Evolutionary conservation across 1,140 invertebrate genomes (phyloP), one percentile per base, ranked within the genome.

Genomic region (Dendrolimus kikuchii): DNA sequence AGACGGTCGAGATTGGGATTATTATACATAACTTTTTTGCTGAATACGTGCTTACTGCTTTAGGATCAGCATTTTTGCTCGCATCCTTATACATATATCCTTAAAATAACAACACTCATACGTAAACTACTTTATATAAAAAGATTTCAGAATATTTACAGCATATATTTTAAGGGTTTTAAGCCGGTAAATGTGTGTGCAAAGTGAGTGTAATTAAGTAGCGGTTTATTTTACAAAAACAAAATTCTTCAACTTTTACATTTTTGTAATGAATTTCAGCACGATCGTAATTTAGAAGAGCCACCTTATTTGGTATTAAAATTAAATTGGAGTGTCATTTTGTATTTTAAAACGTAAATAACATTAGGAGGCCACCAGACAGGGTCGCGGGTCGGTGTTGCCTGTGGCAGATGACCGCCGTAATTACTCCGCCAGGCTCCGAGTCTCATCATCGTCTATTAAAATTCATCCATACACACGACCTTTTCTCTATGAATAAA

Each of bases 381-480:
- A 49, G 47, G 36, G 38, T 36, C 44, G 46, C 49, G 53, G 50
- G 38, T 47, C 36, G 46, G 60, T 56, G 57, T 59, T 51, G 53
- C 55, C 53, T 64, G 53, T 66, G 57, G 54, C 53, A 52, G 54
- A 47, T 71, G 66, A 65, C 68, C 66, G 59, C 51, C 50, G 59
- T 63, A 69, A 72, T 73, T 71, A 74, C 66, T 69, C 62, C 57
- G 65, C 48, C 55, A 55, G 55, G 57, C 54, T 57, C 59, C 52
- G 46, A 58, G 55, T 53, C 61, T 71, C 68, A 76, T 80, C 72
- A 71, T 71, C 58, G 60, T 66, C 64, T 76, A 77, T 77, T 80
- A 75, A 80, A 77, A 80, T 77, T 77, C 74, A 76, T 70, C 62
- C 68, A 71, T 62, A 73, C 62, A 66, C 49, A 66, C 58, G 68